A percentile compares a stretch with the other conserved stretches of the same genome.
Conservation (phyloP, 2,113 vertebrate species). For the Phrynosoma platyrhinos region DNA sequence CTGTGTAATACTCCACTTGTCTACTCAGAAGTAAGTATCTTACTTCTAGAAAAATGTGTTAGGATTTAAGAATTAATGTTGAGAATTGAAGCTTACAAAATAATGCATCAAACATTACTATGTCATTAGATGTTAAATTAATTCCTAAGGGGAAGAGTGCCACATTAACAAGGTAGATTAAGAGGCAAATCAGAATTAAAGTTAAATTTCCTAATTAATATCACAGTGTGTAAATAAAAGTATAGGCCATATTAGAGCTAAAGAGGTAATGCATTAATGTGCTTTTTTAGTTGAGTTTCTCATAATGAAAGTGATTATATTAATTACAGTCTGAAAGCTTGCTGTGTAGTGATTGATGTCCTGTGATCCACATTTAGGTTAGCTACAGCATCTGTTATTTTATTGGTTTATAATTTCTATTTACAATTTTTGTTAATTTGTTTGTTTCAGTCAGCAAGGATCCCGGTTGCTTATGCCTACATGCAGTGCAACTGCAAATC, state of each 20-base stretch:
- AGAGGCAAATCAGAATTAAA: slow-evolving; percentile 19
- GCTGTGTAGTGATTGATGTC: slow-evolving; percentile 14
- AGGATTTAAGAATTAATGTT: slow-evolving; percentile 1
- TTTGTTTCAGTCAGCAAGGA: not conserved
- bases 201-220: slow-evolving; percentile 32
- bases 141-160: slow-evolving; percentile 4
- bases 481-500: not conserved
- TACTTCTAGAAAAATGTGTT: not conserved
- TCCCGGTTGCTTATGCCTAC: not conserved
- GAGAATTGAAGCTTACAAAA: not conserved
- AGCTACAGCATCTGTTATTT: slow-evolving; percentile 21
- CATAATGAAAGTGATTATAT: slow-evolving; percentile 27
- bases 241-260: not conserved
- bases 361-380: slow-evolving; percentile 20
- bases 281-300: slow-evolving; percentile 6
- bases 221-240: slow-evolving; percentile 24
- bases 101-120: not conserved
- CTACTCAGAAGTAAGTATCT: not conserved
- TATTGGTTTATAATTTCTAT: slow-evolving; percentile 35
- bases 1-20: not conserved
- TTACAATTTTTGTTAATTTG: slow-evolving; percentile 7
- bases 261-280: slow-evolving; percentile 18
- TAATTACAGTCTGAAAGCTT: slow-evolving; percentile 24
- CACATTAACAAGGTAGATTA: slow-evolving; percentile 8
- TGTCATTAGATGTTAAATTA: slow-evolving; percentile 18